Evolutionary conservation across 2,113 vertebrate species (phyloP), one percentile per base, ranked within the genome.

Genomic region (Marcusenius ussheri): DNA sequence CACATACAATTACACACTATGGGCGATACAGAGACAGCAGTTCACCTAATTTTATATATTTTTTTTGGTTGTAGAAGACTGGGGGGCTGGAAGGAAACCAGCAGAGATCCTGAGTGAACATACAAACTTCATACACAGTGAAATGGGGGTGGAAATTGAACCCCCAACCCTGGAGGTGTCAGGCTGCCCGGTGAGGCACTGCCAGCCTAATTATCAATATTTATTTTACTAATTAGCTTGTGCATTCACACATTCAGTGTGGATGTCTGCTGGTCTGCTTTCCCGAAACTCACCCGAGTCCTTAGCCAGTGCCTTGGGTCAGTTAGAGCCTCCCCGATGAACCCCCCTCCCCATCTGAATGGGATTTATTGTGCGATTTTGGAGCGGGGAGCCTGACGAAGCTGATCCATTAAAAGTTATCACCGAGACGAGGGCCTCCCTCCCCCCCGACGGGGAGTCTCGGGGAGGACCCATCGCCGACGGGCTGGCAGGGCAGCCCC

Each of bases 351-450:
- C 50, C 24, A 31, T 83, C 58, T 49, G 50, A 88, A 88, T 13
- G 15, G 42, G 3, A 88, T 90, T 83, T 88, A 90, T 88, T 42
- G 87, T 77, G 50, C 49, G 2, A 47, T 88, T 49, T 45, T n/a
- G 50, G 90, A 62, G 77, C 21, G 19, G 74, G 56, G 62, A 83
- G 50, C 87, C 45, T 49, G 53, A 70, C 56, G 45, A 90, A 70
- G 86, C 88, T 80, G 88, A 90, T 88, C 88, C 39, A 90, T 90
- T 90, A 90, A 80, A 83, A 83, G 66, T 90, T 88, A 90, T 83
- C 88, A 88, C 70, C 24, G 83, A 88, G 88, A 88, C 74, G 87
- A 21, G 66, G 47, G 24, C 58, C 58, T 10, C 62, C 62, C 35
- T 45, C 85, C 45, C 31, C 85, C 8, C 4, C 56, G 88, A 88